phyloP scores from a whole-genome alignment of 2,113 vertebrate species.

The Chloropsis cyanopogon region DNA sequence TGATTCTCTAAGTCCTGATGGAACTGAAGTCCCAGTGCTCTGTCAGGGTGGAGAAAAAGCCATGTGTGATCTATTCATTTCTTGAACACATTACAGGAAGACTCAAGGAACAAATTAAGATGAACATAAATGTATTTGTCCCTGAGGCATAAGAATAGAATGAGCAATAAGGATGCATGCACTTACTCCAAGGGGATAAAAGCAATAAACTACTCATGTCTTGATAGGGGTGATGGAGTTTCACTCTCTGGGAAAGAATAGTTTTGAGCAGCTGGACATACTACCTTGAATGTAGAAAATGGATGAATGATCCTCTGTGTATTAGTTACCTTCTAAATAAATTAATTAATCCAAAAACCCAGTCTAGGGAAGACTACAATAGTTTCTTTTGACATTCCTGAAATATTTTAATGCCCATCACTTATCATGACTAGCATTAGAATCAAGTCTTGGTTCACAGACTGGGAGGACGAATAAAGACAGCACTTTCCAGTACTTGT shows the following conservation, averaged over 20 bases:
- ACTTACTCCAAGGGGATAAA: neutral
- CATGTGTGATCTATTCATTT: neutral
- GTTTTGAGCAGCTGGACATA: neutral
- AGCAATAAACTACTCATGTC: neutral
- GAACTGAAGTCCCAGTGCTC: neutral
- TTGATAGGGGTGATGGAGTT: neutral
- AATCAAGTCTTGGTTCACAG: neutral
- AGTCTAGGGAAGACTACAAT: neutral
- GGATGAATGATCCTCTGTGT: neutral
- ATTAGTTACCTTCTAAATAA: neutral
- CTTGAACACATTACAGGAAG: neutral
- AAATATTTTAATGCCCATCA: neutral
- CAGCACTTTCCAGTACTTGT: neutral
- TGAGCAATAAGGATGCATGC: neutral
- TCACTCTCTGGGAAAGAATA: neutral
- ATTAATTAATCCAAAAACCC: accelerated
- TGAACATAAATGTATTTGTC: neutral
- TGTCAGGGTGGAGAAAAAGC: neutral
- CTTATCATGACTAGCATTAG: neutral
- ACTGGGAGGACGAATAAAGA: neutral
- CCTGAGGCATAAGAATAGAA: neutral
- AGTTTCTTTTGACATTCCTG: neutral
- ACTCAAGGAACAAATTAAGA: neutral
- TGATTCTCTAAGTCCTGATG: neutral
- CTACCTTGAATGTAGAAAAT: neutral